Evolutionary conservation across 2,888 invertebrate species (phyloP), one percentile per base, ranked within the genome.

Genomic region (Dasysyrphus albostriatus): DNA sequence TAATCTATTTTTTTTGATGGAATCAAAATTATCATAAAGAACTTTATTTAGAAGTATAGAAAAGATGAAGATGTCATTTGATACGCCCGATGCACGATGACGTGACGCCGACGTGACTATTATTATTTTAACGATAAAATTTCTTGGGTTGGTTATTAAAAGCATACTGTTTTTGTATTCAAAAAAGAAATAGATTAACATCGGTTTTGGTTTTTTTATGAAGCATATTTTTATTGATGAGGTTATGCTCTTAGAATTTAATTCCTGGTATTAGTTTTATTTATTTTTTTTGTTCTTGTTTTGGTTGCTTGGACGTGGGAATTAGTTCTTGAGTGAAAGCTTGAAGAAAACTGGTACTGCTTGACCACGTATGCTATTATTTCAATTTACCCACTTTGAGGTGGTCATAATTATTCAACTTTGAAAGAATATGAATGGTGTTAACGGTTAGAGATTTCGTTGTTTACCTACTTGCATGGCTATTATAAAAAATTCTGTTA

Each of bases 191-290:
- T 32, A 44, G 63, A 63, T 63, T 63, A 63, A 63, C 63, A 63
- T 63, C 29, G n/a, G n/a, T 44, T 44, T 63, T 63, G 44, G 14
- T 14, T 9, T 61, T 61, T 61, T 61, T 59, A 61, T 42, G 14
- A 42, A 63, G 44, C 10, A 44, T 32, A 63, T 44, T 63, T 32
- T 29, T 63, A 44, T 63, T 63, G 63, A 63, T 63, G 63, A 63
- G 44, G 42, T 44, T 63, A 44, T 59, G 42, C 19, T n/a, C 1
- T n/a, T 32, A n/a, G 63, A 63, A 63, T 63, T 63, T 29, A 63
- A 63, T 44, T 44, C 32, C 29, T 14, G 39, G n/a, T 1, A 6
- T 59, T 32, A 24, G 24, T 24, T 24, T 2, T 3, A 1, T 16
- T 59, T 32, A 24, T 1, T 24, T 24, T 2, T 3, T 3, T 16